Evolutionary conservation across 1,140 invertebrate genomes (phyloP).

Genomic region (Drosophila neocordata): DNA sequence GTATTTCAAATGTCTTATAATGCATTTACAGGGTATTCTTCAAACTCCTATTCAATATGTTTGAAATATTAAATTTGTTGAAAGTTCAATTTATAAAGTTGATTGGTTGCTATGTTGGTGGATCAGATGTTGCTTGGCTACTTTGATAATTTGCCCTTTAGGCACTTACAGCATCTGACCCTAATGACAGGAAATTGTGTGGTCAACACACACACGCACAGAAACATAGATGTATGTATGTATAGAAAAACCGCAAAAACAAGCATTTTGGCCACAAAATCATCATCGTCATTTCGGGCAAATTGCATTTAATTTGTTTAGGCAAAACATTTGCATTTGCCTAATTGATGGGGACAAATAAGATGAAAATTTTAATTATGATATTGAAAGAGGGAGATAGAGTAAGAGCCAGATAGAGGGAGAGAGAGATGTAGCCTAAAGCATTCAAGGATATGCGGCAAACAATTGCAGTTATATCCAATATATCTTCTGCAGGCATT

Average conservation of each 20-base stretch:
- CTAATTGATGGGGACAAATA: slow-evolving; percentile 60
- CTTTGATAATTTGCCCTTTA: slow-evolving; percentile 50
- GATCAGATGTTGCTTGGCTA: slow-evolving; percentile 33
- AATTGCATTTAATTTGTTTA: slow-evolving; percentile 51
- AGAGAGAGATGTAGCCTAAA: background rate
- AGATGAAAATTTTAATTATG: slow-evolving; percentile 29
- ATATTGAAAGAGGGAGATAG: background rate
- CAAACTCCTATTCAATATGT: background rate
- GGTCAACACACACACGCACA: slow-evolving; percentile 48
- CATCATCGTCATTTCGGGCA: slow-evolving; percentile 52
- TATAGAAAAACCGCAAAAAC: slow-evolving; percentile 59
- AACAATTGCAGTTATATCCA: slow-evolving; percentile 59
- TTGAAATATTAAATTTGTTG: slow-evolving; percentile 7
- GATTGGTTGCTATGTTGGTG: slow-evolving; percentile 25
- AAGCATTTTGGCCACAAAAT: slow-evolving; percentile 75
- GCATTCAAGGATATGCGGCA: slow-evolving; percentile 24
- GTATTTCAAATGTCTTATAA: too few relatives aligned
- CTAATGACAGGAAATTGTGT: slow-evolving; percentile 80
- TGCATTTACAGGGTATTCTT: too few relatives aligned
- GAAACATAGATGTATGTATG: background rate
- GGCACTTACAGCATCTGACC: slow-evolving; percentile 47
- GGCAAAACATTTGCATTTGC: slow-evolving; percentile 49
- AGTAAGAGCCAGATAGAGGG: background rate
- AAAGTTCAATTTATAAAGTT: slow-evolving; percentile 60
- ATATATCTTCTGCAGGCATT: slow-evolving; percentile 72